phyloP scores from a whole-genome alignment of 2,888 invertebrate genomes.

The Adineta ricciae region DNA sequence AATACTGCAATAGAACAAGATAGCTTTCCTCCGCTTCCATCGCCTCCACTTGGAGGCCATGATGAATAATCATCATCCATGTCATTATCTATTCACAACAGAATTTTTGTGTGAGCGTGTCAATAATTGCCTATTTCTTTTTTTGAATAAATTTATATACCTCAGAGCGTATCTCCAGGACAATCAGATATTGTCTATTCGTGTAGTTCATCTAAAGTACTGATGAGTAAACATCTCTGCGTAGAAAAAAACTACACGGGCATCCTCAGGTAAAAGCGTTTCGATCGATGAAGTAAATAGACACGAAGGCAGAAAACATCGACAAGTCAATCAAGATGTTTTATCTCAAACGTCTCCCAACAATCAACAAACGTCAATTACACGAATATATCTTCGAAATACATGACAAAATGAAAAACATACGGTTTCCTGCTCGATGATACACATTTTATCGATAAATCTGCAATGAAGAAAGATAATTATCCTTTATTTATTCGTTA shows the following conservation, averaged over 20 bases:
- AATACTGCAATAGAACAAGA: background rate
- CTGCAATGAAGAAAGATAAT: background rate
- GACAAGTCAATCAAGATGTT: constrained; percentile 73
- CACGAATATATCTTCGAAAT: background rate
- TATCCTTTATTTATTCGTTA: background rate
- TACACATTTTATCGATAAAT: background rate
- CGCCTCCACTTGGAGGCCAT: too few species aligned
- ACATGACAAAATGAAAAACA: background rate
- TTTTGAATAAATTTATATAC: too few species aligned
- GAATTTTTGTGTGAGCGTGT: too few species aligned
- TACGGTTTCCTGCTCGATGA: background rate
- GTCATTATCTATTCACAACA: too few species aligned
- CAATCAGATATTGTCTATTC: too few species aligned
- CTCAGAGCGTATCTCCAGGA: too few species aligned
- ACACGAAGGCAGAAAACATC: constrained; percentile 78
- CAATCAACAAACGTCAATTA: background rate
- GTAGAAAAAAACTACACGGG: too few species aligned
- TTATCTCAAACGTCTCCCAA: constrained; percentile 36
- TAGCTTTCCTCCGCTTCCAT: background rate
- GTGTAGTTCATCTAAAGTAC: too few species aligned
- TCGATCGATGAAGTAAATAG: constrained; percentile 73
- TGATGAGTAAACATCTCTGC: too few species aligned
- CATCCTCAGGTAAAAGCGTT: too few species aligned
- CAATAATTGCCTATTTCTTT: too few species aligned
- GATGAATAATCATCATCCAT: too few species aligned